phyloP scores from a whole-genome alignment of 1,140 invertebrate species.

The Lepeophtheirus salmonis region DNA sequence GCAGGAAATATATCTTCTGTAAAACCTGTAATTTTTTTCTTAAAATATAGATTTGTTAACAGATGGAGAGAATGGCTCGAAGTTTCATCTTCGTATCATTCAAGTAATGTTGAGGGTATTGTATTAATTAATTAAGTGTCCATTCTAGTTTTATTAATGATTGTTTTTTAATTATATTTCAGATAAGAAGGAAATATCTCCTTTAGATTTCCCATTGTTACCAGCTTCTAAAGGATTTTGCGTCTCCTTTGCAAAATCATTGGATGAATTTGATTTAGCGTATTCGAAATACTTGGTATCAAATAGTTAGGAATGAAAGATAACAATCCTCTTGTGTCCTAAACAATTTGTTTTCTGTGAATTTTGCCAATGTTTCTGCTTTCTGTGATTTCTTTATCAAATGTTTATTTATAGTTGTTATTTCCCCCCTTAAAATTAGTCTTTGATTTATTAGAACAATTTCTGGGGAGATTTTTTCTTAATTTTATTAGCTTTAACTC shows the following conservation, averaged over 20 bases:
- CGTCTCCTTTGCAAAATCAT: conserved; percentile 42
- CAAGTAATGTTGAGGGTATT: neutral
- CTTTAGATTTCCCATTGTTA: conserved; percentile 63
- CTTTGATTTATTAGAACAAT: no score
- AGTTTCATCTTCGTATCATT: neutral
- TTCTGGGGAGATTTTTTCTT: no score
- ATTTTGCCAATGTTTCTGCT: no score
- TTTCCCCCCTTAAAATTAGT: no score
- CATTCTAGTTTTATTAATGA: conserved; percentile 12
- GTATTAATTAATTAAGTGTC: conserved; percentile 13
- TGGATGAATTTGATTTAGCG: conserved; percentile 24
- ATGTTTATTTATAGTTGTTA: no score
- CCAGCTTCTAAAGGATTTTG: conserved; percentile 79
- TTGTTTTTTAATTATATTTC: neutral
- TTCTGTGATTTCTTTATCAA: no score
- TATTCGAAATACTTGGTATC: neutral
- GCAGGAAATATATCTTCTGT: neutral
- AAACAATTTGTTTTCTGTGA: no score
- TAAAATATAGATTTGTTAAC: conserved; percentile 24
- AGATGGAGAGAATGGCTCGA: neutral
- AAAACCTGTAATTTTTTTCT: no score
- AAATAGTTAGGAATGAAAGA: no score
- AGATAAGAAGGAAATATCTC: neutral
- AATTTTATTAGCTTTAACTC: no score
- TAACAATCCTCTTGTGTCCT: no score